A percentile compares a stretch with the other conserved stretches of the same genome.
Conservation (phyloP, 2,888 invertebrate species). For the Trypoxylon attenuatum region DNA sequence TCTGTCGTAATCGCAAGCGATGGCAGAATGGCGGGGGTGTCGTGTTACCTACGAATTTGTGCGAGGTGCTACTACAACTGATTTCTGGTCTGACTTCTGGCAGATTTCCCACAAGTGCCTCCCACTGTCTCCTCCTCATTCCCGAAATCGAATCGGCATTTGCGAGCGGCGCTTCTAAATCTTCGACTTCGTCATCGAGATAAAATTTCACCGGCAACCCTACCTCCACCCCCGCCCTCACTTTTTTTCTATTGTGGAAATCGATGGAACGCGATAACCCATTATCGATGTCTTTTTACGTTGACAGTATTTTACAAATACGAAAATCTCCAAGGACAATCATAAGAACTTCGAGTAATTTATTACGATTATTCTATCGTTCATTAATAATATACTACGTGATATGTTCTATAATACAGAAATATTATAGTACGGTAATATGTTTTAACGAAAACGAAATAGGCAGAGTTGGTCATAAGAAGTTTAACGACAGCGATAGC, state of each 20-base stretch:
- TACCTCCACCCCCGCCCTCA: slow-evolving; percentile 13
- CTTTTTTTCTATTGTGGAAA: neutral
- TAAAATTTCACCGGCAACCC: slow-evolving; percentile 50
- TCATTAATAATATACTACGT: too few relatives aligned
- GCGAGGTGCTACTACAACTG: slow-evolving; percentile 40
- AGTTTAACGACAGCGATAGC: too few relatives aligned
- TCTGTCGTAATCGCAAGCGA: slow-evolving; percentile 37
- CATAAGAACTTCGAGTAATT: too few relatives aligned
- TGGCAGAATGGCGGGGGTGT: slow-evolving; percentile 38
- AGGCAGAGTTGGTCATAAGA: too few relatives aligned
- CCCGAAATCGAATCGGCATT: slow-evolving; percentile 59
- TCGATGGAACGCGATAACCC: too few relatives aligned
- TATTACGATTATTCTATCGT: too few relatives aligned
- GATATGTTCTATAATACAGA: too few relatives aligned
- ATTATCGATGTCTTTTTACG: too few relatives aligned
- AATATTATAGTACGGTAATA: too few relatives aligned
- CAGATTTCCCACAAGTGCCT: slow-evolving; percentile 53
- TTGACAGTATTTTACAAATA: too few relatives aligned
- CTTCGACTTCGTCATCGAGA: slow-evolving; percentile 49
- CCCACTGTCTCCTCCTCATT: slow-evolving; percentile 46
- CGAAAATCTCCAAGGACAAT: too few relatives aligned
- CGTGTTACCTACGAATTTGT: slow-evolving; percentile 49
- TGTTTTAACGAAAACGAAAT: too few relatives aligned
- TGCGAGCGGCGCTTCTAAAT: slow-evolving; percentile 50
- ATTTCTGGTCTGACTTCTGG: slow-evolving; percentile 53